Conservation (phyloP, 2,113 vertebrate species). For the Carassius gibelio region DNA sequence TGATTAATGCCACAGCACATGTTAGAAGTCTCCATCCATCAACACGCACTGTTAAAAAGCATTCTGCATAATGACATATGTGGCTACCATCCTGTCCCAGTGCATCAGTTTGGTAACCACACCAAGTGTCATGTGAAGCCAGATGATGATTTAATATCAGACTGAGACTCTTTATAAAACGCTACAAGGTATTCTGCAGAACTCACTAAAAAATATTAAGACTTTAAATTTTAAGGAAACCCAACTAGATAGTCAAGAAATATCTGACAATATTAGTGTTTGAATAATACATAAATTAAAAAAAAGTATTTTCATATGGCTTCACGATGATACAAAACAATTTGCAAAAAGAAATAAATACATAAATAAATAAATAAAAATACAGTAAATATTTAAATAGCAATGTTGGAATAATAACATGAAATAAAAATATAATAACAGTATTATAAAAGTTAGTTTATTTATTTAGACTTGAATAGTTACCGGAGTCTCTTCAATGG, state of each 20-base stretch:
- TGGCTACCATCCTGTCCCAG: slow-evolving; percentile 9
- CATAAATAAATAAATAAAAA: not conserved
- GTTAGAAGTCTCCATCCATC: slow-evolving; percentile 44
- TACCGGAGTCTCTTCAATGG: slow-evolving; percentile 63
- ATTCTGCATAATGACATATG: slow-evolving; percentile 3
- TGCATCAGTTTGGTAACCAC: not conserved
- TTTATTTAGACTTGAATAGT: slow-evolving; percentile 48
- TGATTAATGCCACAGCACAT: not conserved
- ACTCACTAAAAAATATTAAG: not conserved
- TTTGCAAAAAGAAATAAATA: slow-evolving; percentile 7
- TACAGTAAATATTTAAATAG: not conserved
- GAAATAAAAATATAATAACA: not conserved
- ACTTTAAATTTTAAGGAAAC: not conserved
- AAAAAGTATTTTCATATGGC: not conserved
- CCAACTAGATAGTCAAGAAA: not conserved
- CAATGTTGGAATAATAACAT: not conserved
- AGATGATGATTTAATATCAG: slow-evolving; percentile 7
- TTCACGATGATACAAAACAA: slow-evolving; percentile 44
- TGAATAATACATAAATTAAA: not conserved
- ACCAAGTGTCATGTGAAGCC: slow-evolving; percentile 14
- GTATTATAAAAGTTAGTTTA: not conserved
- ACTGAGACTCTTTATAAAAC: not conserved
- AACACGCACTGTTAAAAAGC: slow-evolving; percentile 13
- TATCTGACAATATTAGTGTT: not conserved
- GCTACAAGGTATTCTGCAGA: not conserved